Conservation (phyloP, 2,113 vertebrate genomes). For the Centropus bengalensis region DNA sequence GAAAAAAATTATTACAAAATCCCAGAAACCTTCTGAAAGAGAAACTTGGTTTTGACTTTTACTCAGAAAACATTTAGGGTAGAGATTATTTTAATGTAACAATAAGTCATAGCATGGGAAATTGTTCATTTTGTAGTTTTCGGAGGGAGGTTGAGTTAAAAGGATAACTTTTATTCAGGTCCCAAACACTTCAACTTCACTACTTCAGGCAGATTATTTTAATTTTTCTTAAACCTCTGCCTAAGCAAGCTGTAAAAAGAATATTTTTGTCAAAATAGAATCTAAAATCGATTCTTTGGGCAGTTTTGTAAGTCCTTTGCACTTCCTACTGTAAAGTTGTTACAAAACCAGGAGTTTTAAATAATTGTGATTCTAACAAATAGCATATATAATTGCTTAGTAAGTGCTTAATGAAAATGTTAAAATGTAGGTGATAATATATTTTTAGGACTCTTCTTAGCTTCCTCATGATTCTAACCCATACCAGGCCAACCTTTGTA, state of each 20-base stretch:
- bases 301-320: accelerated
- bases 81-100: not conserved
- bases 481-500: not conserved
- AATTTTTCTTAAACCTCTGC: not conserved
- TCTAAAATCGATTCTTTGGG: not conserved
- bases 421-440: not conserved
- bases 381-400: not conserved
- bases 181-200: not conserved
- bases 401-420: not conserved
- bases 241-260: not conserved
- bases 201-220: not conserved
- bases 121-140: not conserved
- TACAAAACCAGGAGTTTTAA: not conserved
- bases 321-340: not conserved
- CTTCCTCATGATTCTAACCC: not conserved
- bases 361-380: not conserved
- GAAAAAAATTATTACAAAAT: not conserved
- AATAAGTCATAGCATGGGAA: not conserved
- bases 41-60: not conserved
- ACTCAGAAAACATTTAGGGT: not conserved
- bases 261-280: not conserved
- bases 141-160: not conserved
- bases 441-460: not conserved
- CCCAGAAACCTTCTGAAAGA: not conserved
- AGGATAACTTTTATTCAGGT: not conserved